Evolutionary conservation across 2,113 vertebrate species (phyloP), one percentile per base, ranked within the genome.

Genomic region (Arenaria interpres): DNA sequence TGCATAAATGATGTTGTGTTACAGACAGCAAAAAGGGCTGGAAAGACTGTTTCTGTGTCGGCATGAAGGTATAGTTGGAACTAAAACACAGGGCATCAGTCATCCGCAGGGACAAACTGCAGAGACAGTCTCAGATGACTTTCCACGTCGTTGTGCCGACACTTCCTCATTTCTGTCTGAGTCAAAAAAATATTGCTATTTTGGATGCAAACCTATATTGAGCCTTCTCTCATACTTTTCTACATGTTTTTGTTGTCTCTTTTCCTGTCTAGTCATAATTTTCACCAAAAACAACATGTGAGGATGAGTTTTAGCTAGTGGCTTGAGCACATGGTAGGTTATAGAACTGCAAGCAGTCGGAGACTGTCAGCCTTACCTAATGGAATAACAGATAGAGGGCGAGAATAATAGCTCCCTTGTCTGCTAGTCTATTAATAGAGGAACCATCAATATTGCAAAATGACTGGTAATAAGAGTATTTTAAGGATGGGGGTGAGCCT

Each of bases 341-440:
- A 93, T 51, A 85, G 92, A 96, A 87, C 84, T 86, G 87, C 13
- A 5, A 72, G 56, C 88, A 94, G 91, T 68, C 67, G 7, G 83
- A 94, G 64, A 80, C 90, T 97, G 93, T 92, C 94, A 95, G 90
- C 75, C 90, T 97, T 93, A 93, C 93, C 97, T 97, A 96, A 97
- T 93, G 91, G 93, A 98, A 97, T 94, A 97, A 96, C 97, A 97
- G 97, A 97, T 95, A 98, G 97, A 97, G 78, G 88, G 60, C 3
- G 59, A 93, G 92, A 96, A 96, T 96, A 98, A 96, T 95, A 95
- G 84, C 90, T 97, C 94, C 94, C 97, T 96, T 97, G 96, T 97
- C 96, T 98, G 87, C 91, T 95, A 57, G 90, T 92, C 96, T 98
- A 95, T 97, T 97, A 98, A 97, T 96, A 97, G 96, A 94, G 86